Percentiles rank a stretch among this genome's conserved stretches.
phyloP scores from a whole-genome alignment of 2,888 invertebrate species.

The Oconnorella tubifera region DNA sequence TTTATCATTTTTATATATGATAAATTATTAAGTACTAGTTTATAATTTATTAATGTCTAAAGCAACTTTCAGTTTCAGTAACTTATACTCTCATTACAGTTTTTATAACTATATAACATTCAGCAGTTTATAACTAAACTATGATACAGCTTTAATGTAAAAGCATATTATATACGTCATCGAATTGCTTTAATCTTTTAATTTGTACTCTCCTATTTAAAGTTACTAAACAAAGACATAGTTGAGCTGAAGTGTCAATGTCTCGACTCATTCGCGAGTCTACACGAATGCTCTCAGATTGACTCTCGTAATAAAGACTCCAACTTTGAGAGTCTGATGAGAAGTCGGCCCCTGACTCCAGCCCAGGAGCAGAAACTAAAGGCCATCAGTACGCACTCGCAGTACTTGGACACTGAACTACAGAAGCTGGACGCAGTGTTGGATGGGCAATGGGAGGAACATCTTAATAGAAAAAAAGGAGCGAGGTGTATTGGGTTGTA shows the following conservation, averaged over 20 bases:
- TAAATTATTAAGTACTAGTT: too few species aligned
- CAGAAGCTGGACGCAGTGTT: conserved; percentile 13
- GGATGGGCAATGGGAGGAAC: conserved; percentile 8
- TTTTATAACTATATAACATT: too few species aligned
- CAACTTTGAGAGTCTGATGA: conserved; percentile 30
- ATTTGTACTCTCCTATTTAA: too few species aligned
- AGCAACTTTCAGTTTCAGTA: too few species aligned
- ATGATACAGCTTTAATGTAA: too few species aligned
- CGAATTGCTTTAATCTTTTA: too few species aligned
- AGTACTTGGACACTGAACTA: conserved; percentile 9
- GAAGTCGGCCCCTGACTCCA: conserved; percentile 14
- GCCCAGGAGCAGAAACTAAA: background rate
- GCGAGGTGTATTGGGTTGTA: too few species aligned
- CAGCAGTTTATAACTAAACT: too few species aligned
- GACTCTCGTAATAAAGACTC: conserved; percentile 51
- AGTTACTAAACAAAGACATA: conserved; percentile 59
- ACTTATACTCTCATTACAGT: too few species aligned
- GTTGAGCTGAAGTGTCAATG: conserved; percentile 61
- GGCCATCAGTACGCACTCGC: background rate
- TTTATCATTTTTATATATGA: too few species aligned
- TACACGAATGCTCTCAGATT: conserved; percentile 53
- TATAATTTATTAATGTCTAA: too few species aligned
- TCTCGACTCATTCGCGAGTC: conserved; percentile 55
- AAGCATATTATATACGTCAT: too few species aligned
- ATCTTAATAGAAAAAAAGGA: conserved; percentile 1